Conservation (phyloP, 2,888 invertebrate species). For the Agelastica alni region DNA sequence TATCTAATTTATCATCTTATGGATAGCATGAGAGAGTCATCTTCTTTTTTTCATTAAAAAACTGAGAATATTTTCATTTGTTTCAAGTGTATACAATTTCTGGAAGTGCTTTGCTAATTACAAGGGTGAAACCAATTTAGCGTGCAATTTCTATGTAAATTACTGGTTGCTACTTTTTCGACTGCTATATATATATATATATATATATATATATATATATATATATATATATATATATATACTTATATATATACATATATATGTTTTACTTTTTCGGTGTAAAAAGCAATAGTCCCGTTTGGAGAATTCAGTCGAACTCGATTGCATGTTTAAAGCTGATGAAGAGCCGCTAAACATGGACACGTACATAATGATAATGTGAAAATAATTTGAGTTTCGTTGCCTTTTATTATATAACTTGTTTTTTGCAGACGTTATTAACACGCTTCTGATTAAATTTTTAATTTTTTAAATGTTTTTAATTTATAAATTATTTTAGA, state of each 20-base stretch:
- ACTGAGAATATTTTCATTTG: slow-evolving; percentile 18
- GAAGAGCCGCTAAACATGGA: slow-evolving; percentile 24
- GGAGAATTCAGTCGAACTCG: too few species aligned
- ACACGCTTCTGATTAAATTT: not conserved
- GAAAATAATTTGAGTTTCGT: slow-evolving; percentile 12
- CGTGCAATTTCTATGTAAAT: slow-evolving; percentile 37
- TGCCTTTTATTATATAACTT: too few species aligned
- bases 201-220: too few species aligned
- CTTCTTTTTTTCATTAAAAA: slow-evolving; percentile 16
- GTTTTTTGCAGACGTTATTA: too few species aligned
- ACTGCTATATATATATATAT: too few species aligned
- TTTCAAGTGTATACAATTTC: slow-evolving; percentile 19
- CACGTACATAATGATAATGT: slow-evolving; percentile 6
- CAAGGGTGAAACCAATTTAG: slow-evolving; percentile 34
- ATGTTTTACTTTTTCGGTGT: too few species aligned
- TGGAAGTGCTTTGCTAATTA: slow-evolving; percentile 28
- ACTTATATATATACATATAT: too few species aligned
- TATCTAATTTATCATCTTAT: slow-evolving; percentile 15
- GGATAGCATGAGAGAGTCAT: slow-evolving; percentile 11
- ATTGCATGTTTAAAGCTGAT: too few species aligned
- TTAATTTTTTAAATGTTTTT: not conserved
- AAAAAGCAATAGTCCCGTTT: too few species aligned
- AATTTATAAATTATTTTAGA: not conserved
- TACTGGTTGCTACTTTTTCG: slow-evolving; percentile 32
- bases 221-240: too few species aligned